Conservation (phyloP, 2,113 vertebrate species). For the Crotalus horridus region DNA sequence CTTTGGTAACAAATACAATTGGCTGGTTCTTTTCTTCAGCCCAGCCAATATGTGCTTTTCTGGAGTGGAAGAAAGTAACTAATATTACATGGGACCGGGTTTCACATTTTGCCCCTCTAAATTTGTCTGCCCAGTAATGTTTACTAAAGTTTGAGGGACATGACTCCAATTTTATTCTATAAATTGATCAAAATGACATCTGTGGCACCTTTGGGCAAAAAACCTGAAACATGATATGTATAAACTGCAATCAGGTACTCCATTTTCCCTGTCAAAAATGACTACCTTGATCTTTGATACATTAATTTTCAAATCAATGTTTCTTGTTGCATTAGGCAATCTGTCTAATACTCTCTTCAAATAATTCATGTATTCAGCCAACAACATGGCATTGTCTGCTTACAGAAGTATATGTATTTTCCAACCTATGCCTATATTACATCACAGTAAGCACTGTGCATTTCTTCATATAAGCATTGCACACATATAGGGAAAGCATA, state of each 20-base stretch:
- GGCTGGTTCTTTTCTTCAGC: not conserved
- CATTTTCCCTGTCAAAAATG: not conserved
- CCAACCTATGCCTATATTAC: not conserved
- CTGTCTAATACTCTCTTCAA: not conserved
- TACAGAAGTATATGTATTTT: not conserved
- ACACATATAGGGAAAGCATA: not conserved
- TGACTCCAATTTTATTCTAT: not conserved
- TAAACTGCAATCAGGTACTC: not conserved
- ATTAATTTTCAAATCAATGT: not conserved
- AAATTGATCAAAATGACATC: not conserved
- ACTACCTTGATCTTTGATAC: not conserved
- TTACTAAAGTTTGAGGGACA: not conserved
- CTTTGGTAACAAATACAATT: not conserved
- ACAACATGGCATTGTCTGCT: not conserved
- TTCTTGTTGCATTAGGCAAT: not conserved
- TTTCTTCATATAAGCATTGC: not conserved
- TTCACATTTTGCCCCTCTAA: not conserved
- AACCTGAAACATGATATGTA: not conserved
- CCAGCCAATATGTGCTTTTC: too few relatives aligned
- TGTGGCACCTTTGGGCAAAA: not conserved
- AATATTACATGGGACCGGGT: not conserved
- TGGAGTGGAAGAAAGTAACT: not conserved
- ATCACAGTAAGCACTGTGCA: not conserved
- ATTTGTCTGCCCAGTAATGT: not conserved
- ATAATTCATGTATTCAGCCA: not conserved